Base-by-base conservation (phyloP, 1,140 invertebrate species). In the Drosophila arizonae region DNA sequence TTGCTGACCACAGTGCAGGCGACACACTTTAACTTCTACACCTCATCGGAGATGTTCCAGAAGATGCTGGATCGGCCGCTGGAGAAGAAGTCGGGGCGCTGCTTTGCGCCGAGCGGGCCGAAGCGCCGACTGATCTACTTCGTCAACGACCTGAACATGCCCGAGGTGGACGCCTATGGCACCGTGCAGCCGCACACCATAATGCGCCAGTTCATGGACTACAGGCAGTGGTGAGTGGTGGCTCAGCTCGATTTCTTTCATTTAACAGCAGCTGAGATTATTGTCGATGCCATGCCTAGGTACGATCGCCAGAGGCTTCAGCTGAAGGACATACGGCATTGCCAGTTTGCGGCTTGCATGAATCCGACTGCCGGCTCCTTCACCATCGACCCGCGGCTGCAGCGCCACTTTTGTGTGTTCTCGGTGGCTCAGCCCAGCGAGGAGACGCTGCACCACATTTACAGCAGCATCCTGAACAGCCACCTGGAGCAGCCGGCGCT, bases 101-200 rank as follows among this genome's bases (percentile, higher is more conserved):
- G 97, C 92, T 99, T 95, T 91, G 98, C 96, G 0, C 98, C 98
- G 41, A 96, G 97, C 1, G 98, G 97, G 8, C 80, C 90, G 30
- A 97, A 94, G 75, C 97, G 98, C 81, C 95, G 94, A 13, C 95
- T 99, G 88, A 95, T 99, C 66, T 99, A 98, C 92, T 99, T 99
- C 90, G 95, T 99, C 60, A 98, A 99, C 91, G 98, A 99, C 90
- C 95, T 99, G 93, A 99, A 99, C 92, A 99, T 99, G 97, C 98
- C 98, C 6, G 97, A 98, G 94, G 97, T 99, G 2, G 98, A 99
- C 92, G 94, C 94, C 61, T 99, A 99, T 88, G 97, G 97, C 51
- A 99, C 98, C 0, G 97, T 99, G 2, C 97, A 99, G 89, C 97
- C 98, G 0, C 98, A 99, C 90, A 99, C 98, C 0, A 93, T 99